Conservation (phyloP, 53 echinoderm and acorn worm genomes). For the Apostichopus leukothele region DNA sequence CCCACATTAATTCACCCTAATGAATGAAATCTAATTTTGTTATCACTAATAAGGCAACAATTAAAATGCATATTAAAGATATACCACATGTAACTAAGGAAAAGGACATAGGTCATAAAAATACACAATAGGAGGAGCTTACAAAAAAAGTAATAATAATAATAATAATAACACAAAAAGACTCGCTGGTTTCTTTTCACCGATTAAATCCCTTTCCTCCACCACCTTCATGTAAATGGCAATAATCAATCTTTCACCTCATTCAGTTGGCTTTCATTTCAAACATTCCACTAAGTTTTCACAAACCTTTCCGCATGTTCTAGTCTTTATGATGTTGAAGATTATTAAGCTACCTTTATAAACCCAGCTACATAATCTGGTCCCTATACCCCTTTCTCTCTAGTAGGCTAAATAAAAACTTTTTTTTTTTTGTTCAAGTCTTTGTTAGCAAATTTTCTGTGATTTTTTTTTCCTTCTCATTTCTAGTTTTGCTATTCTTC, state of each 20-base stretch:
- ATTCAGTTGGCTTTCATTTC: neutral
- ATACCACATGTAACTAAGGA: slow-evolving; percentile 7
- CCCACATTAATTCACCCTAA: neutral
- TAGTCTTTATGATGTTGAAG: neutral
- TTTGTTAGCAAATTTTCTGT: neutral
- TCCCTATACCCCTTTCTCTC: neutral
- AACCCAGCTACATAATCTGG: slow-evolving; percentile 14
- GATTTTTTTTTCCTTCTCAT: neutral
- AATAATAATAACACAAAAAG: too few species aligned
- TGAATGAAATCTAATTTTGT: neutral
- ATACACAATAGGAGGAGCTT: too few species aligned
- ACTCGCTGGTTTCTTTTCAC: too few species aligned
- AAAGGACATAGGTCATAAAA: too few species aligned
- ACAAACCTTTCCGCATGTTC: slow-evolving; percentile 3
- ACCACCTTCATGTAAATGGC: too few species aligned
- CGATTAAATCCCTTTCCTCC: too few species aligned
- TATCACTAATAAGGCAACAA: slow-evolving; percentile 25
- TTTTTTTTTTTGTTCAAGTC: neutral
- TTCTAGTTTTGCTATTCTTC: slow-evolving; percentile 36
- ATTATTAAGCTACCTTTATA: neutral
- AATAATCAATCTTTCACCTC: neutral
- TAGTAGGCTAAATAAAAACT: neutral
- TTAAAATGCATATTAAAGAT: slow-evolving; percentile 12
- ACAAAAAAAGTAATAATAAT: too few species aligned
- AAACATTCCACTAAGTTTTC: slow-evolving; percentile 3